Base-by-base conservation (phyloP, 2,113 vertebrate species). In the Theristicus caerulescens region DNA sequence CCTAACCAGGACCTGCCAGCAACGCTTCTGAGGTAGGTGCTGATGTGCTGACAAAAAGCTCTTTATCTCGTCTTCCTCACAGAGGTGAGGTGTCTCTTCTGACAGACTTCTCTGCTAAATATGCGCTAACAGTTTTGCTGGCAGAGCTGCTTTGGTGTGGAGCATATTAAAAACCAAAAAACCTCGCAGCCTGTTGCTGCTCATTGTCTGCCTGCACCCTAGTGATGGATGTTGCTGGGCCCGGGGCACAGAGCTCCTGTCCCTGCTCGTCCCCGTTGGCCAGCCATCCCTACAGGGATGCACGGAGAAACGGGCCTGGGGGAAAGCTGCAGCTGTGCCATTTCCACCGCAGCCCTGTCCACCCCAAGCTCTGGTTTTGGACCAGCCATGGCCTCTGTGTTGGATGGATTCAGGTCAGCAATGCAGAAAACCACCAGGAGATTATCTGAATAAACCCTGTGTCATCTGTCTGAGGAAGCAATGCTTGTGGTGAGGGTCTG, bases 281-380 rank as follows among this genome's bases (percentile, higher is more conserved):
- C 38, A 29, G 46, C 47, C 10, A 0, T 26, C 6, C 24, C n/a
- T 16, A 2, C 0, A 1, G 54, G 70, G 38, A 20, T 21, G 34
- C 34, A 6, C 0, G 0, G 77, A 3, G 6, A 32, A 31, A 36
- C 0, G 6, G 36, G 44, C 51, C 21, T 18, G 24, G 38, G 27
- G 74, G 9, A 73, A 26, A 49, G 49, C 40, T 3, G 7, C 42
- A 29, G 82, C n/a, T 21, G 6, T 14, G 47, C 38, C 4, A 1
- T 13, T 47, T 54, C 47, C 25, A 11, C 89, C 6, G 1, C 67
- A 31, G 61, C 47, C 14, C 40, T 19, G 14, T 10, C 44, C 20
- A 1, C 40, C 18, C 46, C 0, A 1, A 5, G 34, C 34, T 73
- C 25, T 29, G 47, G 29, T n/a, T 66, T 71, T 29, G 52, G 70